These are phyloP conservation scores for Tympanuchus pallidicinctus DNA, from an alignment of 2,113 vertebrate species.

Conservation along the genomic window DNA sequence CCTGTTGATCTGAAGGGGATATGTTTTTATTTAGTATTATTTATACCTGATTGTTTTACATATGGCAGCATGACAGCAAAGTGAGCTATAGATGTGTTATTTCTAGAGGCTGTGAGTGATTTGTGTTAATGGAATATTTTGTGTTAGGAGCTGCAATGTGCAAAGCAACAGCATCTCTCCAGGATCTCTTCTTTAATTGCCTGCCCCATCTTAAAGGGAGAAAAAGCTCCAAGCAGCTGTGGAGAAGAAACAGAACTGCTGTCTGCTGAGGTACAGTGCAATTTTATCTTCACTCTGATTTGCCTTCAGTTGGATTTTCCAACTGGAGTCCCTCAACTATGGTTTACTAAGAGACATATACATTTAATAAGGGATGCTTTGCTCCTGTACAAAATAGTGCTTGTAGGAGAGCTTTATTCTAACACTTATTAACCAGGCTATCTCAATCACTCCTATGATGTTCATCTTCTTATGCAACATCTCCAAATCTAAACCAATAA, in stretches of 20 bases:
- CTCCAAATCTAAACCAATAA: not conserved
- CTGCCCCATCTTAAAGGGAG: not conserved
- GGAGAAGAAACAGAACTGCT: not conserved
- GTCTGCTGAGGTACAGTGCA: not conserved
- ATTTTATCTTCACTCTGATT: not conserved
- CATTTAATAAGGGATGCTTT: not conserved
- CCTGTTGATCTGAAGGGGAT: not conserved
- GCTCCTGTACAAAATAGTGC: not conserved
- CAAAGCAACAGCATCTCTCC: constrained; percentile 54
- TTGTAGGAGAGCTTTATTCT: not conserved
- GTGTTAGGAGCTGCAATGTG: constrained; percentile 76
- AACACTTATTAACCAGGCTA: not conserved
- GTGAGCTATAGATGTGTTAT: not conserved
- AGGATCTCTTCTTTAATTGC: not conserved
- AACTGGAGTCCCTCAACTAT: not conserved
- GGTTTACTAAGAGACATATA: not conserved
- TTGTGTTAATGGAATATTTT: not conserved
- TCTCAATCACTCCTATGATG: not conserved
- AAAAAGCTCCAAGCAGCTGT: not conserved
- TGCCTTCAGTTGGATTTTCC: not conserved
- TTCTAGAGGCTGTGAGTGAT: not conserved
- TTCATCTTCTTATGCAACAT: not conserved
- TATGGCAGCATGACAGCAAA: not conserved
- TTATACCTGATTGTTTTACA: not conserved
- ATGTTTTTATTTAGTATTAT: not conserved